Evolutionary conservation across 2,113 vertebrate genomes (phyloP), one percentile per base, ranked within the genome.

Genomic region (Semicossyphus pulcher): DNA sequence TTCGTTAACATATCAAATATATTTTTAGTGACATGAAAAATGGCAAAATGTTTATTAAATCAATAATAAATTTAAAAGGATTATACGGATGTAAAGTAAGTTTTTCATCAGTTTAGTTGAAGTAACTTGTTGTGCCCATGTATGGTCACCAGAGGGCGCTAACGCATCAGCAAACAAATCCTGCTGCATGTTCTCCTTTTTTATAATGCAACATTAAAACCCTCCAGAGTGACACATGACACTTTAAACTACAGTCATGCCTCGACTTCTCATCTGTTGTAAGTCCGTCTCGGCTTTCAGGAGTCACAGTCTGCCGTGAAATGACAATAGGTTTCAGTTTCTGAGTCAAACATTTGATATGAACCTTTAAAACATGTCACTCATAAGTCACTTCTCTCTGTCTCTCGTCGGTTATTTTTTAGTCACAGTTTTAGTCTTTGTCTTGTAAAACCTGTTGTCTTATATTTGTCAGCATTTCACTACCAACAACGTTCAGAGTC

Each of bases 121-220:
- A n/a, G 4, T 9, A 2, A 23, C 25, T n/a, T 65, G 70, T 41
- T 39, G 20, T 57, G 21, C 31, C 1, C 18, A 1, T 9, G 6
- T 4, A 0, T 42, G 23, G 16, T 4, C 83, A 76, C 26, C 62
- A 67, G 76, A 31, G 20, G 71, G 66, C 32, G 60, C 16, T 21
- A 25, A 28, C 34, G 47, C 18, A 39, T 28, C 49, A 68, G 10
- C 1, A 12, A 9, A 32, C 6, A 26, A 1, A 1, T 11, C 14
- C 36, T 14, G 7, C 20, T 5, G 28, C 41, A 5, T 2, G 7
- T 16, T 34, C n/a, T 4, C 1, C 2, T 34, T 10, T 15, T 12
- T 34, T 15, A 7, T 7, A 20, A 15, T 5, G 29, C 8, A n/a
- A n/a, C n/a, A n/a, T n/a, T n/a, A n/a, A 23, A 7, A 45, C 2